Evolutionary conservation across 2,888 invertebrate species (phyloP), one percentile per base, ranked within the genome.

Genomic region (Papilio gigon): DNA sequence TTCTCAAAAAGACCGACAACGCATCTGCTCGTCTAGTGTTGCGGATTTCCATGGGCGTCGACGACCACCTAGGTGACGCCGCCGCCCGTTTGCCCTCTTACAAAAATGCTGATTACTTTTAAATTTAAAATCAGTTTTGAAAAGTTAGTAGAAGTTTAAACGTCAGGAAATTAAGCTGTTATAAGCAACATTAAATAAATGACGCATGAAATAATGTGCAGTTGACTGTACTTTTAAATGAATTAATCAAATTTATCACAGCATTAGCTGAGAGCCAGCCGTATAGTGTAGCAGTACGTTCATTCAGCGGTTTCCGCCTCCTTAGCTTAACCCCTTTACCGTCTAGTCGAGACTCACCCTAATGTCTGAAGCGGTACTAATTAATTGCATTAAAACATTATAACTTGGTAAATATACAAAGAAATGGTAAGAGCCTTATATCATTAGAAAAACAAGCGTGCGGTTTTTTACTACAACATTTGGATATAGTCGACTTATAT

Each of bases 251-350:
- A 30, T 30, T 33, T 58, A 30, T 33, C 56, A 14, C 0, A 14
- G 30, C n/a, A 58, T n/a, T 33, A 11, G 22, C 44, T 25, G 20
- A 53, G 53, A 47, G 62, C 20, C 40, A 14, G 40, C 27, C n/a
- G 25, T 64, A 22, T 4, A 56, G n/a, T 30, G 56, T 30, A 58
- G 27, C 37, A 20, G 30, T 44, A 30, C 33, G 33, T 62, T 47
- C 30, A 47, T 47, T 33, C 44, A 59, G 59, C 25, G 65, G 59
- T 59, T 65, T 47, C 35, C 42, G 35, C 44, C 20, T 47, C 33
- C 59, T 44, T 33, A 65, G 20, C 14, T 33, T 59, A 65, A 47
- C 65, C 65, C 35, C 59, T 44, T 44, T 59, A 56, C 40, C 17
- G 53, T 30, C 30, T 30, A 64, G 50, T 64, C 22, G 35, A 40